Base-by-base conservation (phyloP, 2,888 invertebrate genomes). In the Shargacucullia verbasci region DNA sequence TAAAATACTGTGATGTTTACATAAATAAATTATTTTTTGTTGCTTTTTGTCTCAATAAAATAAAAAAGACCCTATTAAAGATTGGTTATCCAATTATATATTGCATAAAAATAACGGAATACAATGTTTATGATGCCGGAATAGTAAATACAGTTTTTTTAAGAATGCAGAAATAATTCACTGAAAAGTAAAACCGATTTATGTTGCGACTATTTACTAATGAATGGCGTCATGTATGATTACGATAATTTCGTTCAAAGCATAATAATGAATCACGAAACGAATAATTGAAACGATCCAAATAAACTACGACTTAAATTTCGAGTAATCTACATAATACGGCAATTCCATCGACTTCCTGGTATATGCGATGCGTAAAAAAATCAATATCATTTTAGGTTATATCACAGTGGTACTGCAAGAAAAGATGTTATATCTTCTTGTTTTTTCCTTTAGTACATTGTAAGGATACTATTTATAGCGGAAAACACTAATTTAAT, bases 381-480 rank as follows among this genome's bases (percentile, higher is more conserved):
- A 78, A 83, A 79, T 84, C 84, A 67, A 87, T 85, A 68, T 37
- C 9, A 47, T 76, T 76, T 77, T 73, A 82, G 86, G 85, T 87
- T 86, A 86, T 64, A 44, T 55, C 48, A 62, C 27, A 12, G 45
- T 40, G 14, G 27, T 37, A 53, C n/a, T 31, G 15, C 7, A 45
- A 6, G 39, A 29, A 33, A 41, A 45, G 34, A 14, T 10, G 45
- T 33, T 13, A 15, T 2, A 27, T 11, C 3, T 13, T 7, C n/a
- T 12, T 20, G 7, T 12, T 40, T 33, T 27, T 27, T 5, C 12
- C 27, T 31, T 12, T 9, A 10, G 9, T 12, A 8, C 2, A 37
- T 14, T 13, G 1, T 20, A 20, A 7, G 8, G n/a, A 29, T 8
- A 20, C 29, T 45, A 38, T 53, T 15, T 48, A 31, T 7, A 52